A percentile compares a stretch with the other conserved stretches of the same genome.
Conservation (phyloP, 2,888 invertebrate species). For the Prionchulus punctatus region DNA sequence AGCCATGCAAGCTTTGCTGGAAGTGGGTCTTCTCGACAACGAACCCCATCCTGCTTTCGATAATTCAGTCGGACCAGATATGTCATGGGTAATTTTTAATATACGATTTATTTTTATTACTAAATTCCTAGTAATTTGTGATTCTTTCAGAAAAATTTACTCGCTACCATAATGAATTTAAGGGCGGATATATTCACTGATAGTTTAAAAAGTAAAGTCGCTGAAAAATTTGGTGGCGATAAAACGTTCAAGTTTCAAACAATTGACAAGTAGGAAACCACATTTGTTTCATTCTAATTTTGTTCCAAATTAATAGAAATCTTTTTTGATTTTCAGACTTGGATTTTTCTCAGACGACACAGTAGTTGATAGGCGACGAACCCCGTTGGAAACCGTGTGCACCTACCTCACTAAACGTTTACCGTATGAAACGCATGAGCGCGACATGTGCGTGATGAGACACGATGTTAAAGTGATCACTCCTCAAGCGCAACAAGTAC, state of each 20-base stretch:
- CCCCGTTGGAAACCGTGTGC: constrained; percentile 81
- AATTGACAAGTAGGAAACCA: constrained; percentile 13
- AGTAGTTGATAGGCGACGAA: constrained; percentile 56
- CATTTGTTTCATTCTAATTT: too few relatives aligned
- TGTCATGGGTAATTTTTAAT: constrained; percentile 57
- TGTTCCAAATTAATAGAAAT: too few relatives aligned
- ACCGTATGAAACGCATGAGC: constrained; percentile 49
- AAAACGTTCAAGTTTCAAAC: constrained; percentile 18
- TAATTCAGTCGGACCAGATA: constrained; percentile 69
- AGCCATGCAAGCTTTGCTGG: constrained; percentile 66
- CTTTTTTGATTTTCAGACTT: constrained; percentile 38
- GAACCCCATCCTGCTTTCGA: constrained; percentile 76
- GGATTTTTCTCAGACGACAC: constrained; percentile 68
- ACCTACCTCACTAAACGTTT: constrained; percentile 44
- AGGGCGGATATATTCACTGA: constrained; percentile 77
- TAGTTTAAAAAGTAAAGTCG: constrained; percentile 65
- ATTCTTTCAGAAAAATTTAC: constrained; percentile 52
- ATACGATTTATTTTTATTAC: constrained; percentile 1
- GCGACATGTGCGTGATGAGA: constrained; percentile 79
- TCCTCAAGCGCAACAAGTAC: constrained; percentile 48
- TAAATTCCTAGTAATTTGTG: neutral
- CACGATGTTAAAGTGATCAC: constrained; percentile 82
- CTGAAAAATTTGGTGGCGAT: constrained; percentile 54
- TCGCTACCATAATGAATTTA: constrained; percentile 67
- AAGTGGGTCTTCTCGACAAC: constrained; percentile 68